Evolutionary conservation across 2,797 vertebrate species (phyloP).

Genomic region (Lemur catta): DNA sequence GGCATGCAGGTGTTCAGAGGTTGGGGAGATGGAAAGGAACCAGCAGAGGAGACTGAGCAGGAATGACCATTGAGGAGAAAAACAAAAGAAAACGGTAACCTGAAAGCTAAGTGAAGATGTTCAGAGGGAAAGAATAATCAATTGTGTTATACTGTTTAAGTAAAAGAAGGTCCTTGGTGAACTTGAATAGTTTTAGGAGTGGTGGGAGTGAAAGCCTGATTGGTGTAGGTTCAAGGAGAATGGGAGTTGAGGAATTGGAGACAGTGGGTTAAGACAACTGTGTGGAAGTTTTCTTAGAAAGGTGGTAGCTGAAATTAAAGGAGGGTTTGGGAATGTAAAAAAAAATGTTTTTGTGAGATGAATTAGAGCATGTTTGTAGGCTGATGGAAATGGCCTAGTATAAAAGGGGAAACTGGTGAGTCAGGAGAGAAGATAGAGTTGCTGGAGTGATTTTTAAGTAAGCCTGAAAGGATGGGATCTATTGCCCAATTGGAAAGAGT

Average conservation of each 20-base stretch:
- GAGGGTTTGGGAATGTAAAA: not conserved
- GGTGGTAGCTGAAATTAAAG: not conserved
- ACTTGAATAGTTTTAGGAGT: not conserved
- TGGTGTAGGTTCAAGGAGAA: not conserved
- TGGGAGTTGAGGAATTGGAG: slow-evolving; percentile 9
- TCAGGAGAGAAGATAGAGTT: slow-evolving; percentile 10
- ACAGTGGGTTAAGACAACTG: not conserved
- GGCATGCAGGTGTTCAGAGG: not conserved
- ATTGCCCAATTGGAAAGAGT: not conserved
- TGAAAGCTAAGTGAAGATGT: not conserved
- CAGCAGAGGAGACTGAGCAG: slow-evolving; percentile 14
- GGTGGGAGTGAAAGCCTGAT: not conserved
- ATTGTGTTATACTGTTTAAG: not conserved
- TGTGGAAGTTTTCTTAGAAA: slow-evolving; percentile 28
- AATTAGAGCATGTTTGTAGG: slow-evolving; percentile 8
- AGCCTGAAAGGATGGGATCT: not conserved
- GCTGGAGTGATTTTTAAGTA: slow-evolving; percentile 27
- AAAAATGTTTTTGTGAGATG: not conserved
- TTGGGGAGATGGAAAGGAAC: not conserved
- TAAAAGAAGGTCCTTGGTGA: slow-evolving; percentile 3
- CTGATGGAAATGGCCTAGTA: not conserved
- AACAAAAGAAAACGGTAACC: not conserved
- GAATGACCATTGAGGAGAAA: not conserved
- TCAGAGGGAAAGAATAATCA: not conserved
- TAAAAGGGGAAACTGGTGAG: not conserved